Evolutionary conservation across 2,888 invertebrate species (phyloP), one percentile per base, ranked within the genome.

Genomic region (Lysandra coridon): DNA sequence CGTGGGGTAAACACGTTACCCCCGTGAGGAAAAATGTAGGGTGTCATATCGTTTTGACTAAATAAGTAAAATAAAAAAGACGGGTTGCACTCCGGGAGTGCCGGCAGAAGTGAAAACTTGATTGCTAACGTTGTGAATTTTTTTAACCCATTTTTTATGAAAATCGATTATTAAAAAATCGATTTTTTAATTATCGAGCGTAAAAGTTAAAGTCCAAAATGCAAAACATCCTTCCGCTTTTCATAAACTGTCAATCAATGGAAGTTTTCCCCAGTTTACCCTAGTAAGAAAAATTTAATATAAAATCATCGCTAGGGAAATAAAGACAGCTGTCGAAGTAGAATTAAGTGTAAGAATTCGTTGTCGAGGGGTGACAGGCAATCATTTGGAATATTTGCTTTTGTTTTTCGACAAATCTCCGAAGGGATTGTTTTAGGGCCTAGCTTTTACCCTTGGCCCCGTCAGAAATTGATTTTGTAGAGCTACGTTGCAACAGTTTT

Each of bases 271-370:
- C 17, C 14, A 37, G 69, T 78, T 69, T 69, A 78, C 69, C 78
- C 17, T 69, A 49, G 14, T 33, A 78, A 79, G 80, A 78, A 75
- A 79, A 80, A 81, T 80, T 79, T 79, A 81, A 81, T 81, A 79
- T 64, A 80, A 80, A 81, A 79, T 78, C 80, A 80, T 80, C 62
- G 73, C 69, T 33, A 78, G 74, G 78, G 73, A 80, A 80, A 81
- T 81, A 81, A 80, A 81, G 80, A 78, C 79, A 78, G 78, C 79
- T 79, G 81, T 81, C 81, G 79, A 78, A 79, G 78, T 57, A 74
- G 79, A 80, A 81, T 81, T 80, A 79, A 80, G 79, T 79, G 79
- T 73, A 73, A 78, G 69, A 62, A 78, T 80, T 81, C 78, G 44
- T 40, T 30, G 57, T 6, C 76, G 49, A 14, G 76, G 17, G 53